Base-by-base conservation (phyloP, 2,113 vertebrate species). In the Pachyramphus minor region DNA sequence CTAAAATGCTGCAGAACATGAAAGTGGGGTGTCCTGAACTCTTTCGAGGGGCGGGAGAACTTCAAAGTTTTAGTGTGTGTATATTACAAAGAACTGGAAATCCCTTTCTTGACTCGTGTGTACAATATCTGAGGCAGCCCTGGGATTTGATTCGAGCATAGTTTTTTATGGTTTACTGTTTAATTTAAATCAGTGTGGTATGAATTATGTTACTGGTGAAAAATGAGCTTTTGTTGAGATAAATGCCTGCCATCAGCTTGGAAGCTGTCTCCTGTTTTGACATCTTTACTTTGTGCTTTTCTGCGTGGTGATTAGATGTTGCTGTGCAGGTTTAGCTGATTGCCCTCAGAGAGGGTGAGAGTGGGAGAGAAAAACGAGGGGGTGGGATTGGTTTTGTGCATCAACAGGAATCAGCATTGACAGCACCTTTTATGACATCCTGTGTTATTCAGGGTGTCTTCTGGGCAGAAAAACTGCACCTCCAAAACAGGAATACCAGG, bases 381-480 rank as follows among this genome's bases (percentile, higher is more conserved):
- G n/a, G 16, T 47, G 55, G 68, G 12, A 15, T 23, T 13, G 75
- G 31, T 37, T 80, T 56, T 2, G 0, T 24, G n/a, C 42, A 12
- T 14, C 33, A 2, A 3, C n/a, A 6, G 55, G 27, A 59, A n/a
- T 1, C 16, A 2, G 33, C 0, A 0, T 2, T 45, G 18, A 76
- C 35, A 66, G 63, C 93, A 52, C 45, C 50, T 64, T 21, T 76
- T 44, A 18, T 8, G 49, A 8, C 37, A 47, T 16, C 72, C 67
- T n/a, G 28, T 21, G 27, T 6, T 30, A 6, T 33, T 75, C 1
- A 3, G 37, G 30, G 39, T 21, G 17, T 45, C 44, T 56, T 49
- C 37, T 88, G 60, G n/a, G 58, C 6, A 42, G 59, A 39, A 68
- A 66, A 93, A 11, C 30, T 52, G 14, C 78, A 14, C 31, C 42